phyloP scores from a whole-genome alignment of 2,113 vertebrate genomes.

The Cryptomyrus ogoouensis region DNA sequence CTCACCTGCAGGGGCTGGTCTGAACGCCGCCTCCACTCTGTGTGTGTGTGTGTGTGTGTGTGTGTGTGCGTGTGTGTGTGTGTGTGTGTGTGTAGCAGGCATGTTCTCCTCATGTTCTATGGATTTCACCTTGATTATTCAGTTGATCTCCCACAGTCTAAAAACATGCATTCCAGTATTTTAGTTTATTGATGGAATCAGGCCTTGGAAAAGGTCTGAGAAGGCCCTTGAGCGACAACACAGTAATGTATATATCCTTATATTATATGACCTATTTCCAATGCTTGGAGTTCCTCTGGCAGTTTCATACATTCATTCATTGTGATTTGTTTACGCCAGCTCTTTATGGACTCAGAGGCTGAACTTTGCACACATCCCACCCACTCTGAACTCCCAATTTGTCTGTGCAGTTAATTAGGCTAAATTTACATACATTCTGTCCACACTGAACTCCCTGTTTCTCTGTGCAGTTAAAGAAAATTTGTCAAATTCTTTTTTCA shows the following conservation, averaged over 20 bases:
- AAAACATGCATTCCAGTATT: not conserved
- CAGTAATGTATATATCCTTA: not conserved
- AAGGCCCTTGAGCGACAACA: not conserved
- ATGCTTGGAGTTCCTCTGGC: not conserved
- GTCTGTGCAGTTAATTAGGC: not conserved
- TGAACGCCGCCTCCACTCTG: not conserved
- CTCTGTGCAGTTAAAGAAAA: not conserved
- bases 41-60: not conserved
- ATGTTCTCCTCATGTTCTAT: not conserved
- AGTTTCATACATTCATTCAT: not conserved
- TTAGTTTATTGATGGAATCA: not conserved
- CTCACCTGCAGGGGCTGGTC: not conserved
- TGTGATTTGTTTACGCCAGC: not conserved
- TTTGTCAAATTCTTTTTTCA: not conserved
- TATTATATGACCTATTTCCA: not conserved
- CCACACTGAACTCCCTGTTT: not conserved
- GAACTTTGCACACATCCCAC: not conserved
- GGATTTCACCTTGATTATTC: not conserved
- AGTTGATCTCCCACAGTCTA: not conserved
- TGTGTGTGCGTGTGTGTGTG: no score
- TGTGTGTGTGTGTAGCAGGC: not conserved
- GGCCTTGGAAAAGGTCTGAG: not conserved
- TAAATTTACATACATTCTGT: not conserved
- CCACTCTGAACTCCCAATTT: not conserved
- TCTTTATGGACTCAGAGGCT: not conserved